phyloP scores from a whole-genome alignment of 2,113 vertebrate species.

The Panthera uncia region DNA sequence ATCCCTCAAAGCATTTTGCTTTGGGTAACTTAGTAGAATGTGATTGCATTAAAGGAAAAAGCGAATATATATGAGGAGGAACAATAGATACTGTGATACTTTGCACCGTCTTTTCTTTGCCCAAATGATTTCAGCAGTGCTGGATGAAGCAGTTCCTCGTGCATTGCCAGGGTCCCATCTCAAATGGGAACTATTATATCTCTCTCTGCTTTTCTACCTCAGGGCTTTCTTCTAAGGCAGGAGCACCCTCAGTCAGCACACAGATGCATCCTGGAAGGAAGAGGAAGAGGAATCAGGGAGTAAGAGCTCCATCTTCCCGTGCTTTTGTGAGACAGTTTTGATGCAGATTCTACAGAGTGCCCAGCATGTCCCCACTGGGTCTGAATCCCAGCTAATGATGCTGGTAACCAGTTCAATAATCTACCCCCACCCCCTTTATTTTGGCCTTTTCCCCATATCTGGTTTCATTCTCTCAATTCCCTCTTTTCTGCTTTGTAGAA shows the following conservation, averaged over 20 bases:
- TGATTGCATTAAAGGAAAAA: not conserved
- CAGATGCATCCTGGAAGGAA: not conserved
- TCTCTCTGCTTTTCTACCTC: not conserved
- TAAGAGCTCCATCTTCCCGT: not conserved
- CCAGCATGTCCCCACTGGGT: not conserved
- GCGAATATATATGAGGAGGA: not conserved
- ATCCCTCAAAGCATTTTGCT: not conserved
- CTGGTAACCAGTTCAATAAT: not conserved
- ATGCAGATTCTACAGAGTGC: not conserved
- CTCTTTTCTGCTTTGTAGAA: not conserved
- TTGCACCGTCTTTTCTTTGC: not conserved
- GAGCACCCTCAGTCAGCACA: not conserved
- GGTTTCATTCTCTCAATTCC: not conserved
- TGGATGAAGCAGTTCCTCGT: not conserved
- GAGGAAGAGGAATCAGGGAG: not conserved
- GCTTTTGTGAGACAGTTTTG: not conserved
- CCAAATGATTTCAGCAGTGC: not conserved
- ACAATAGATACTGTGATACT: not conserved
- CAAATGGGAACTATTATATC: not conserved
- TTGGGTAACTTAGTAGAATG: not conserved
- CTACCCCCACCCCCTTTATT: not conserved
- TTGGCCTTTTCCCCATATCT: not conserved
- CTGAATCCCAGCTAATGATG: not conserved
- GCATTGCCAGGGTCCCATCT: not conserved
- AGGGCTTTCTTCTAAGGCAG: not conserved